These are phyloP conservation scores for Leptinotarsa lineolata DNA, from an alignment of 1,140 invertebrate species.

Conservation along the genomic window DNA sequence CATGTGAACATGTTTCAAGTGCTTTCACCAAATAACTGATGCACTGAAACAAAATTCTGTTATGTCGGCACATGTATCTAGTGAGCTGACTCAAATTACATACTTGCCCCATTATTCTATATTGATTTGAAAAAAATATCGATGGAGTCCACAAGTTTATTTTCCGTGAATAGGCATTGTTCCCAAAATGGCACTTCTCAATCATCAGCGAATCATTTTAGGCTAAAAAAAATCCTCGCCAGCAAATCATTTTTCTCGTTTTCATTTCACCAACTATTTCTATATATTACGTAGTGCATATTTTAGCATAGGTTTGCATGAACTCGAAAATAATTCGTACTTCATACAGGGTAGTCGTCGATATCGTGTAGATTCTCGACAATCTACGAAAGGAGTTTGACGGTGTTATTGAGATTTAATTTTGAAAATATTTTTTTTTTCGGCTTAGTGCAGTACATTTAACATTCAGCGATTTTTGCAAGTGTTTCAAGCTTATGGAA, in stretches of 20 bases:
- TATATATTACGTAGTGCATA: not conserved
- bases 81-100: too few relatives aligned
- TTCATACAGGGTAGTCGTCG: not conserved
- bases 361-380: too few relatives aligned
- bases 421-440: not conserved
- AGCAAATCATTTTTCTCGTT: not conserved
- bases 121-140: too few relatives aligned
- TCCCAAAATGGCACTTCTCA: constrained; percentile 26
- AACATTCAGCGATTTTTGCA: constrained; percentile 3
- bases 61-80: too few relatives aligned
- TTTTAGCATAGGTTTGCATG: not conserved
- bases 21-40: too few relatives aligned
- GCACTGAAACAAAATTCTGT: too few relatives aligned
- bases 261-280: not conserved
- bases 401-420: too few relatives aligned
- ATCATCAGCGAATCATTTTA: constrained; percentile 4
- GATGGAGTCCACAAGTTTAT: not conserved
- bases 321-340: not conserved
- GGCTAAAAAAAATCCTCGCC: not conserved
- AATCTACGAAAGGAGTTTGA: too few relatives aligned
- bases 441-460: not conserved
- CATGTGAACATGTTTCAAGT: too few relatives aligned
- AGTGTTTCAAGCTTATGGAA: not conserved
- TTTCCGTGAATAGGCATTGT: constrained; percentile 38
- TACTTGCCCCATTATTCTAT: too few relatives aligned